phyloP scores from a whole-genome alignment of 2,797 vertebrate species.

The Micromesistius poutassou region DNA sequence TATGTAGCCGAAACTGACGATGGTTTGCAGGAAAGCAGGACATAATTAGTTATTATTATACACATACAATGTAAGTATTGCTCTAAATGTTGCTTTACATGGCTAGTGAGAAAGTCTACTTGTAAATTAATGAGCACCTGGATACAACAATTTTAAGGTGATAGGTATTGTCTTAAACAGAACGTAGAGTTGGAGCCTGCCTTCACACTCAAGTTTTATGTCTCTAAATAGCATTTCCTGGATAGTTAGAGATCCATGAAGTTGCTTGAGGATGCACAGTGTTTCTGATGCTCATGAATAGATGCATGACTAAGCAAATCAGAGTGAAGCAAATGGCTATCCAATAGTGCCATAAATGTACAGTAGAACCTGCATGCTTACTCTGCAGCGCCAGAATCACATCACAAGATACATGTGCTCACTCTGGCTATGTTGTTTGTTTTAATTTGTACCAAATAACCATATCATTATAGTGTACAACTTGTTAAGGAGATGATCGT shows the following conservation, averaged over 20 bases:
- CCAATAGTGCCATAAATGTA: constrained; percentile 1
- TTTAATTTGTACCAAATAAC: background rate
- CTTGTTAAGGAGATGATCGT: background rate
- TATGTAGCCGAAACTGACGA: background rate
- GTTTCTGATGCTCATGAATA: constrained; percentile 4
- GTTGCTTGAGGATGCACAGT: background rate
- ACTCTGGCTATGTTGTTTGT: background rate
- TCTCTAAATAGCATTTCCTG: background rate
- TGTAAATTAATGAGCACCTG: background rate
- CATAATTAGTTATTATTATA: background rate
- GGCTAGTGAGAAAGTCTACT: background rate
- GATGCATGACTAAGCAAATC: constrained; percentile 10
- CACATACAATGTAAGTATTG: background rate
- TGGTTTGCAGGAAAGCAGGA: background rate
- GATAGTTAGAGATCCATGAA: background rate
- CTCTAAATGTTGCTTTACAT: background rate
- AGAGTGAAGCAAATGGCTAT: constrained; percentile 27
- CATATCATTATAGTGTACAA: background rate
- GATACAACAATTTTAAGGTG: background rate
- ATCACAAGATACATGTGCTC: background rate
- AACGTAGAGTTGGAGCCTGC: background rate
- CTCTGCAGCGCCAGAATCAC: background rate
- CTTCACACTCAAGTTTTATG: background rate
- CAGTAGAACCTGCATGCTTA: constrained; percentile 11
- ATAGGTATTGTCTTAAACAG: background rate